These are phyloP conservation scores for Melanotaenia boesemani DNA, from an alignment of 2,797 vertebrate species.

Conservation along the genomic window DNA sequence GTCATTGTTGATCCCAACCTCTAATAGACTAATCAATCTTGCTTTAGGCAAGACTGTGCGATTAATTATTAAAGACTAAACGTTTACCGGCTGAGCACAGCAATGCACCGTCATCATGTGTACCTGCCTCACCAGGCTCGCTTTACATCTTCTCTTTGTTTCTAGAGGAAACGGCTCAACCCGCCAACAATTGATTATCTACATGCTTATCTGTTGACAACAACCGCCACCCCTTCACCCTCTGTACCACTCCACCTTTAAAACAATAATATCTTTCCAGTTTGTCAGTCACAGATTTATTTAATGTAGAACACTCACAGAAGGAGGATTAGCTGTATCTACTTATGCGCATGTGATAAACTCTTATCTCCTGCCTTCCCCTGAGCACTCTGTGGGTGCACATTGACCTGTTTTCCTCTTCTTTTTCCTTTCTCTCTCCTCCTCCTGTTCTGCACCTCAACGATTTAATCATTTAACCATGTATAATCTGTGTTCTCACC, in stretches of 20 bases:
- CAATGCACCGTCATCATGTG: conserved; percentile 8
- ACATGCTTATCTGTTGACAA: conserved; percentile 63
- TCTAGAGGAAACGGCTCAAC: conserved; percentile 27
- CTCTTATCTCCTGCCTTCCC: conserved; percentile 77
- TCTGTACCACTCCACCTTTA: conserved; percentile 51
- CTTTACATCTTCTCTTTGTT: conserved; percentile 9
- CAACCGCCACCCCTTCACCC: conserved; percentile 35
- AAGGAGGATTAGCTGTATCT: conserved; percentile 82
- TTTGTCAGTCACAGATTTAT: conserved; percentile 78
- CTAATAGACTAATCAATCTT: conserved; percentile 80
- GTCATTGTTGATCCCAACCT: conserved; percentile 74
- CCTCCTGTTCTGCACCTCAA: conserved; percentile 63
- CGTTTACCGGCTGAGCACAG: conserved; percentile 55
- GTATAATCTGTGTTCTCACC: conserved; percentile 70
- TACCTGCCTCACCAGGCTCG: conserved; percentile 43
- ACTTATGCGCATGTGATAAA: conserved; percentile 79
- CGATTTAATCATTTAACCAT: conserved; percentile 76
- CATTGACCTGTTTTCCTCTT: conserved; percentile 75
- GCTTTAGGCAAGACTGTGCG: conserved; percentile 66
- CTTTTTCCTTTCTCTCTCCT: conserved; percentile 16
- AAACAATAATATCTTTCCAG: conserved; percentile 79
- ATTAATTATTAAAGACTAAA: conserved; percentile 74
- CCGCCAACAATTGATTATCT: conserved; percentile 71
- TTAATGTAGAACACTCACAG: conserved; percentile 74
- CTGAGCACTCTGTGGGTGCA: conserved; percentile 69